Evolutionary conservation across 2,113 vertebrate species (phyloP).

Genomic region (Sphaerodactylus townsendi): DNA sequence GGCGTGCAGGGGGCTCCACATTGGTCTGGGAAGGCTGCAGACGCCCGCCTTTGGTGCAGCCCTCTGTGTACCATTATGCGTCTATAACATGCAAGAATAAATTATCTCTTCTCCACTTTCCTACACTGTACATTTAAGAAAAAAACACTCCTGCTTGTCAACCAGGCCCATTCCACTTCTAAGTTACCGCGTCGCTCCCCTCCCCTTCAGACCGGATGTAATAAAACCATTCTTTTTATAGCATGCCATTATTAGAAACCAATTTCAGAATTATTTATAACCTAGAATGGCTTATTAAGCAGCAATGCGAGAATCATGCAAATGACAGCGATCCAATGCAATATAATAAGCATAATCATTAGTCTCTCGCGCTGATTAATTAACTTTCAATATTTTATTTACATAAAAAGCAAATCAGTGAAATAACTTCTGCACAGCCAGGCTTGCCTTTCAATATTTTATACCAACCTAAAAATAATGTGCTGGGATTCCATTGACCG

Average conservation of each 20-base stretch:
- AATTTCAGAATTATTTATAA: constrained; percentile 92
- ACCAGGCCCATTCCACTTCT: constrained; percentile 66
- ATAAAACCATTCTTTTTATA: constrained; percentile 87
- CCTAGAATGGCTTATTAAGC: constrained; percentile 90
- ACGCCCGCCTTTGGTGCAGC: constrained; percentile 64
- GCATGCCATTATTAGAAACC: constrained; percentile 88
- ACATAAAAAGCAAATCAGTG: constrained; percentile 93
- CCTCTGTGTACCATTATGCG: constrained; percentile 54
- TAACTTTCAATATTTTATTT: constrained; percentile 88
- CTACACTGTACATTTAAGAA: constrained; percentile 65
- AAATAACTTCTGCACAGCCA: constrained; percentile 85
- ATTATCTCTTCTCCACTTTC: constrained; percentile 62
- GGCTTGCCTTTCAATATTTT: constrained; percentile 85
- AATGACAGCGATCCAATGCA: constrained; percentile 88
- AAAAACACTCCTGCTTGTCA: constrained; percentile 75
- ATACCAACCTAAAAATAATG: constrained; percentile 80
- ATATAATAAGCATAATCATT: constrained; percentile 92
- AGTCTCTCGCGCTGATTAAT: constrained; percentile 87
- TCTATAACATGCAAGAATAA: constrained; percentile 63
- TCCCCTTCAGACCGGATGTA: constrained; percentile 72
- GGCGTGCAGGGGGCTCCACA: constrained; percentile 50
- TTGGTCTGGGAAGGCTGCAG: constrained; percentile 67
- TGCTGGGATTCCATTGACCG: constrained; percentile 77
- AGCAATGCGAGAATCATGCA: constrained; percentile 93
- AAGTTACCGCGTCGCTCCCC: constrained; percentile 63